Conservation (phyloP, 2,797 vertebrate genomes). For the Oophaga sylvatica region DNA sequence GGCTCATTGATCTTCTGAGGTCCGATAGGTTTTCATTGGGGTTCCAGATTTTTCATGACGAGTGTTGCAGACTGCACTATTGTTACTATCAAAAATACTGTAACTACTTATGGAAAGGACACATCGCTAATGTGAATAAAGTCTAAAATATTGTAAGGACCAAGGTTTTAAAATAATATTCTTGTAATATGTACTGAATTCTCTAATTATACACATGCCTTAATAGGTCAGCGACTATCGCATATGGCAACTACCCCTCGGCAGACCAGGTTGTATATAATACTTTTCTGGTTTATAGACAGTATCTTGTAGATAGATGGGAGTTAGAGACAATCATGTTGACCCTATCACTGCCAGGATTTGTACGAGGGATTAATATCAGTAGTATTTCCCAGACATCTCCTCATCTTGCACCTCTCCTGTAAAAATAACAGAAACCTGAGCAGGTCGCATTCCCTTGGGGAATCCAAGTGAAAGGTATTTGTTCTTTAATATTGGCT, state of each 20-base stretch:
- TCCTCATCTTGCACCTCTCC: constrained; percentile 49
- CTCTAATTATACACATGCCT: background rate
- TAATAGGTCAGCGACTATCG: background rate
- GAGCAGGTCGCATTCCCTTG: constrained; percentile 69
- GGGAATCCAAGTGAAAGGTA: constrained; percentile 72
- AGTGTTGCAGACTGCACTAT: background rate
- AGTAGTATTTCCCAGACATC: constrained; percentile 41
- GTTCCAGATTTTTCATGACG: background rate
- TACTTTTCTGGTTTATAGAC: background rate
- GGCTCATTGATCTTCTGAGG: background rate
- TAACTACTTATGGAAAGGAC: background rate
- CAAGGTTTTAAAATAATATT: too few relatives aligned
- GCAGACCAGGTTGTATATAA: background rate
- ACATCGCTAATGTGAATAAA: background rate
- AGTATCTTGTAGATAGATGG: background rate
- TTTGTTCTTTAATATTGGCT: constrained; percentile 72
- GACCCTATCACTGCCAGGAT: constrained; percentile 18
- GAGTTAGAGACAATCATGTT: constrained; percentile 1
- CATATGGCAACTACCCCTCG: background rate
- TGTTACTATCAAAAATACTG: background rate
- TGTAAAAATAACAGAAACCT: constrained; percentile 69
- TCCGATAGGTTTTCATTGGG: background rate
- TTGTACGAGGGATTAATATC: background rate
- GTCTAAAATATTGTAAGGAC: background rate
- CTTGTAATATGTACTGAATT: too few relatives aligned